Evolutionary conservation across 2,888 invertebrate species (phyloP).

Genomic region (Mythimna pallens): DNA sequence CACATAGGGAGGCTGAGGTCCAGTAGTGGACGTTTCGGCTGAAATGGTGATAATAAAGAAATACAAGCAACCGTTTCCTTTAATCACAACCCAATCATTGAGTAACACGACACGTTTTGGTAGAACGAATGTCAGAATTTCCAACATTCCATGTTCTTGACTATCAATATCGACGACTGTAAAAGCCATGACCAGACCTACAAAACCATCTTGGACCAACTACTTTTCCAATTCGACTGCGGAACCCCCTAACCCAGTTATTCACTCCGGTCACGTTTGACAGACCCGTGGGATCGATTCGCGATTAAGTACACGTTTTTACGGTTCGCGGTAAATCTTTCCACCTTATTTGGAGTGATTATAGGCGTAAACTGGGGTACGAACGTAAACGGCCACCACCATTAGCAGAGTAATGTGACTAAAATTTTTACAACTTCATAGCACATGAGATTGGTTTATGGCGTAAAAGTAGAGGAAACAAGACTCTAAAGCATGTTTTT

Average conservation of each 20-base stretch:
- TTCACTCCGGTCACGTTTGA: constrained; percentile 75
- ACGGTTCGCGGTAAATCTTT: constrained; percentile 71
- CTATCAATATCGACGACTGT: too few relatives aligned
- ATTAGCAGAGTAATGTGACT: constrained; percentile 53
- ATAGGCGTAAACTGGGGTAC: constrained; percentile 55
- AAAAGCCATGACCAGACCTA: too few relatives aligned
- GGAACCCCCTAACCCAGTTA: constrained; percentile 47
- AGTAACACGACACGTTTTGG: too few relatives aligned
- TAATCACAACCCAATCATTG: too few relatives aligned
- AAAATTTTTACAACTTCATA: constrained; percentile 19
- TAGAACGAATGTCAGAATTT: too few relatives aligned
- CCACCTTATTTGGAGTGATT: constrained; percentile 69
- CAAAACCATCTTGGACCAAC: neutral
- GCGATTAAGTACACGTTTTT: constrained; percentile 73
- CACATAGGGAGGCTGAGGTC: too few relatives aligned
- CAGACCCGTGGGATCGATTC: constrained; percentile 70
- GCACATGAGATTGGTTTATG: neutral
- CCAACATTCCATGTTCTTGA: too few relatives aligned
- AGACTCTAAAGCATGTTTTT: neutral
- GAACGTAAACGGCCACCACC: constrained; percentile 40
- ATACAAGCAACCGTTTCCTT: too few relatives aligned
- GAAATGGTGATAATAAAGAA: too few relatives aligned
- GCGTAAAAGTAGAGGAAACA: neutral
- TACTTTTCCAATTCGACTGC: neutral
- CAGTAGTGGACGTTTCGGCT: too few relatives aligned